A percentile compares a stretch with the other conserved stretches of the same genome.
Evolutionary conservation across 2,888 invertebrate species (phyloP).

Genomic region (Watsonalla cultraria): DNA sequence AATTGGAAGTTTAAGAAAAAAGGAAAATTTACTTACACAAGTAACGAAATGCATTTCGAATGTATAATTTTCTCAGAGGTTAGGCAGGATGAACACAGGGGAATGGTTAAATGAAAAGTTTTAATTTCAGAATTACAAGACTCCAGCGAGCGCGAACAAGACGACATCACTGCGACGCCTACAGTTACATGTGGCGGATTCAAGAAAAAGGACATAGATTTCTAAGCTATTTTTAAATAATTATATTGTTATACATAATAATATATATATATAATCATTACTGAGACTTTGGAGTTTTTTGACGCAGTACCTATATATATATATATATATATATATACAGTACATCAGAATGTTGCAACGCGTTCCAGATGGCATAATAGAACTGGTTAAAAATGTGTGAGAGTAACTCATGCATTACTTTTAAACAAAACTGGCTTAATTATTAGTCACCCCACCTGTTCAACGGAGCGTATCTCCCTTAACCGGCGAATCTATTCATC

Average conservation of each 20-base stretch:
- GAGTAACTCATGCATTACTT: constrained; percentile 62
- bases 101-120: not conserved
- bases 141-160: constrained; percentile 79
- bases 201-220: constrained; percentile 81
- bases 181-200: constrained; percentile 77
- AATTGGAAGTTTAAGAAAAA: too few relatives aligned
- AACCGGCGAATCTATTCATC: constrained; percentile 72
- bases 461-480: constrained; percentile 77
- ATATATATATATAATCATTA: not conserved
- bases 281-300: too few relatives aligned
- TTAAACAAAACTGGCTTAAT: constrained; percentile 74
- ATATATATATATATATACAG: too few relatives aligned
- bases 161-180: constrained; percentile 74
- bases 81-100: too few relatives aligned
- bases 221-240: constrained; percentile 53
- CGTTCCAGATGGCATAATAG: constrained; percentile 1
- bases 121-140: constrained; percentile 80
- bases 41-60: too few relatives aligned
- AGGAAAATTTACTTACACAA: too few relatives aligned
- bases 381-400: constrained; percentile 11
- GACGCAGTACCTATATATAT: too few relatives aligned
- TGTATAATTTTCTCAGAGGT: too few relatives aligned
- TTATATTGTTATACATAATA: not conserved
- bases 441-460: constrained; percentile 77
- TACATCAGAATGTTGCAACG: not conserved